Conservation (phyloP, 2,888 invertebrate species). For the Caenorhabditis afra region DNA sequence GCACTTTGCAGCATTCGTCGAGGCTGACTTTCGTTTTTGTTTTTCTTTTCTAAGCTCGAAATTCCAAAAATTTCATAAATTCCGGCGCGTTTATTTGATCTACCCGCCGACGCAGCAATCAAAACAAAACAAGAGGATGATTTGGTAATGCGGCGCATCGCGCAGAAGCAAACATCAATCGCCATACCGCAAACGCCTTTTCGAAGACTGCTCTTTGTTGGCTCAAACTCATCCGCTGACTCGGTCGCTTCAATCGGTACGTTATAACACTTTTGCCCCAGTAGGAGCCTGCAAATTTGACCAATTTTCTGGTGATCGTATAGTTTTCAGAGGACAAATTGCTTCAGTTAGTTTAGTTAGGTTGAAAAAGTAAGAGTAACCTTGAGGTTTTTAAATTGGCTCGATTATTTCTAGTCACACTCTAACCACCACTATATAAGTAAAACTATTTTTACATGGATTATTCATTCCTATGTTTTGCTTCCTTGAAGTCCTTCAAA, state of each 20-base stretch:
- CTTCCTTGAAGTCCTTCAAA: too few species aligned
- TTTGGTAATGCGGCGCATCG: constrained; percentile 32
- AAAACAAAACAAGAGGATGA: constrained; percentile 32
- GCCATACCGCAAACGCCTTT: constrained; percentile 71
- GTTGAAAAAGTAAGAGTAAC: neutral
- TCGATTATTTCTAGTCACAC: neutral
- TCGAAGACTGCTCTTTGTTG: constrained; percentile 67
- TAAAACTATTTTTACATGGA: too few species aligned
- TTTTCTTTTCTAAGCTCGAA: too few species aligned
- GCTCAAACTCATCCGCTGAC: constrained; percentile 60
- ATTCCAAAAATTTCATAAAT: too few species aligned
- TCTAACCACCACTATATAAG: too few species aligned
- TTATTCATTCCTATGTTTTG: too few species aligned
- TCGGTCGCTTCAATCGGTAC: constrained; percentile 72
- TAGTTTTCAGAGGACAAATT: neutral
- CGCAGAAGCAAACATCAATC: constrained; percentile 43
- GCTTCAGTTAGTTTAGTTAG: neutral
- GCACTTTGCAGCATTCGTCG: constrained; percentile 10
- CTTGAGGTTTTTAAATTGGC: constrained; percentile 9
- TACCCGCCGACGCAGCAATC: too few species aligned
- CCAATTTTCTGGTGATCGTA: constrained; percentile 1
- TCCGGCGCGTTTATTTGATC: constrained; percentile 38
- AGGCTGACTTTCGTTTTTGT: too few species aligned
- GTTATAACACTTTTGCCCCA: constrained; percentile 77
- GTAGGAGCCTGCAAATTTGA: constrained; percentile 73